Conservation (phyloP, 2,797 vertebrate genomes). For the Okamejei kenojei region DNA sequence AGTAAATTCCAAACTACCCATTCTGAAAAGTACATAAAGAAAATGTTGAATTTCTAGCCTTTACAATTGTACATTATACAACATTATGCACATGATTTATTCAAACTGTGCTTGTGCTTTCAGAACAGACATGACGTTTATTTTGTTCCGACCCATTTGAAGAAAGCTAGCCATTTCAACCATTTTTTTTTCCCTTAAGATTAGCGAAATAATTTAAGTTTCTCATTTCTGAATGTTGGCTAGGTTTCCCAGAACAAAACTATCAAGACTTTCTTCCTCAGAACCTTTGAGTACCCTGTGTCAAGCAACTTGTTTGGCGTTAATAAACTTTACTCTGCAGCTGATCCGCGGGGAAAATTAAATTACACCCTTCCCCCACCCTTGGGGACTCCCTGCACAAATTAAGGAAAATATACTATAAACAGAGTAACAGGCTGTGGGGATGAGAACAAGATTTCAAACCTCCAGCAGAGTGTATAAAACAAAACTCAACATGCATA, state of each 20-base stretch:
- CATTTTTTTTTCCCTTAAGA: too few relatives aligned
- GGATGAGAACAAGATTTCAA: not conserved
- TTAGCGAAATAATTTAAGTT: not conserved
- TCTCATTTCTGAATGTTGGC: not conserved
- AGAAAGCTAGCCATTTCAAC: not conserved
- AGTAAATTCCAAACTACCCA: not conserved
- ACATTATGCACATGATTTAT: not conserved
- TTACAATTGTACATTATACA: not conserved
- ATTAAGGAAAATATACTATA: not conserved
- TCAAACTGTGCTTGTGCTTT: not conserved
- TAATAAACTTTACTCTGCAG: constrained; percentile 23
- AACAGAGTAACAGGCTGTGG: not conserved
- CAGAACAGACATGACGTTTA: not conserved
- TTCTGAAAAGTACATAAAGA: not conserved
- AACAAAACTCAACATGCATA: not conserved
- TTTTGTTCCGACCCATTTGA: not conserved
- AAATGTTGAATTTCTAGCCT: not conserved
- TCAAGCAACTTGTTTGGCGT: constrained; percentile 21
- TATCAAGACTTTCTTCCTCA: not conserved
- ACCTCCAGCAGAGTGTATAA: not conserved
- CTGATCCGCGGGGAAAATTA: constrained; percentile 17
- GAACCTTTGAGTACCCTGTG: not conserved
- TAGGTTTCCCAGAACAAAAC: not conserved
- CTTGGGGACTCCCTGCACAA: constrained; percentile 27
- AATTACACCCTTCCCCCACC: not conserved